Evolutionary conservation across 1,140 invertebrate species (phyloP).

Genomic region (Musca vetustissima): DNA sequence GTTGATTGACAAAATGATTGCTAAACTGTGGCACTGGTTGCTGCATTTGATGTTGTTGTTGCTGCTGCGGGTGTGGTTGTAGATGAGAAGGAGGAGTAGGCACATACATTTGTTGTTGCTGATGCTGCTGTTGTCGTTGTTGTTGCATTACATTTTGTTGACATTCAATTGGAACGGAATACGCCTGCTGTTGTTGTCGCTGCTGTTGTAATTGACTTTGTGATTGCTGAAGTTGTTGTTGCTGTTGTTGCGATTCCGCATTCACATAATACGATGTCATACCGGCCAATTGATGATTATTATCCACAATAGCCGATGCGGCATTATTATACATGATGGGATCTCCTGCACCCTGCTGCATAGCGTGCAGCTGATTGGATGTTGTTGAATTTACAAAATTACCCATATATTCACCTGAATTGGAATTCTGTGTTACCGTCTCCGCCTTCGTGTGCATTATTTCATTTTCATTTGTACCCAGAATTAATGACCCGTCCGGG

Average conservation of each 20-base stretch:
- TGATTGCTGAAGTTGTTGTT: slow-evolving; percentile 20
- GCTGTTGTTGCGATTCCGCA: slow-evolving; percentile 19
- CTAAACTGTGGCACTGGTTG: slow-evolving; percentile 6
- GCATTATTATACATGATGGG: neutral
- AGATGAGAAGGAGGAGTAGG: slow-evolving; percentile 28
- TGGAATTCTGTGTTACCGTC: neutral
- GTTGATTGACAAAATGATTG: slow-evolving; percentile 28
- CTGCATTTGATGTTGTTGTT: slow-evolving; percentile 1
- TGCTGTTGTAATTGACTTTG: neutral
- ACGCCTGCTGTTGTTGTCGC: neutral
- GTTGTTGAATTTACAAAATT: slow-evolving; percentile 21
- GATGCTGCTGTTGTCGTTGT: slow-evolving; percentile 26
- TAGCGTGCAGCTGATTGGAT: slow-evolving; percentile 9
- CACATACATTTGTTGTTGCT: no score
- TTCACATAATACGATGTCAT: slow-evolving; percentile 1
- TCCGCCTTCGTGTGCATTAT: slow-evolving; percentile 16
- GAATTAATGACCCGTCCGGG: slow-evolving; percentile 11
- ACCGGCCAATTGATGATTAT: neutral
- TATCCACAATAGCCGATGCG: neutral
- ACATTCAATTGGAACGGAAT: no score
- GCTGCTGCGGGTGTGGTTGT: slow-evolving; percentile 23
- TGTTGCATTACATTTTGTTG: neutral
- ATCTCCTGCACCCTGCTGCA: neutral
- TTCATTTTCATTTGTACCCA: slow-evolving; percentile 23
- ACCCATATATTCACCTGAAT: slow-evolving; percentile 6